A percentile compares a stretch with the other conserved stretches of the same genome.
Evolutionary conservation across 1,140 invertebrate species (phyloP).

Genomic region (Drosophila tani): DNA sequence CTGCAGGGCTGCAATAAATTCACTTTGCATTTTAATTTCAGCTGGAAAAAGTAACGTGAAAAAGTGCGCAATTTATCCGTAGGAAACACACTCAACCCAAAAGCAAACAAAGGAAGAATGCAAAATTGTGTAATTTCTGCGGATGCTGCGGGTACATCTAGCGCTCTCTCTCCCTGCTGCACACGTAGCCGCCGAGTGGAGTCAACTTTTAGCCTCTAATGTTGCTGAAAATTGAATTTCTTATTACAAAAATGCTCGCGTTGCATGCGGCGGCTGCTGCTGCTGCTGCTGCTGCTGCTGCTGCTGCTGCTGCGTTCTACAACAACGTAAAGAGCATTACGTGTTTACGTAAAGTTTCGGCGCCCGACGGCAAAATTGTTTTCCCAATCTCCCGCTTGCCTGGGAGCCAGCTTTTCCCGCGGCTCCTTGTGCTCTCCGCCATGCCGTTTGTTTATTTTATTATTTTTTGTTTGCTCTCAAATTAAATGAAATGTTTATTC

Average conservation of each 20-base stretch:
- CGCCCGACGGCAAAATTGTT: conserved; percentile 70
- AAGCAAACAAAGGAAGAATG: conserved; percentile 35
- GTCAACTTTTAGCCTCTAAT: conserved; percentile 75
- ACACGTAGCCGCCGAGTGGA: conserved; percentile 57
- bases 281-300: conserved; percentile 14
- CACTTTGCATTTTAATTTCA: conserved; percentile 60
- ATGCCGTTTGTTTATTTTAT: conserved; percentile 70
- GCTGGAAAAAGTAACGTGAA: conserved; percentile 24
- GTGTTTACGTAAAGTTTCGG: conserved; percentile 73
- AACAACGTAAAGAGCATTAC: conserved; percentile 62
- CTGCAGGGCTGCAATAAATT: conserved; percentile 43
- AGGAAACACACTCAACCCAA: conserved; percentile 16
- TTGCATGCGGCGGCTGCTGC: conserved; percentile 27
- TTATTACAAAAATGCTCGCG: conserved; percentile 64
- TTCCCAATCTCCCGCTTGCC: conserved; percentile 17
- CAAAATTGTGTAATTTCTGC: conserved; percentile 62
- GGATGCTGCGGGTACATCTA: conserved; percentile 33
- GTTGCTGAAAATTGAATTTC: conserved; percentile 83
- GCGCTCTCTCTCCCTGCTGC: conserved; percentile 18
- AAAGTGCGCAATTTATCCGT: conserved; percentile 53
- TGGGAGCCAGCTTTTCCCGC: neutral
- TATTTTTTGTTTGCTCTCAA: conserved; percentile 73
- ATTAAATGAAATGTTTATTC: conserved; percentile 84
- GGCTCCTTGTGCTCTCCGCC: conserved; percentile 17
- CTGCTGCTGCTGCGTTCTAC: conserved; percentile 18